Base-by-base conservation (phyloP, 2,797 vertebrate genomes). In the Oreonectes daqikongensis region DNA sequence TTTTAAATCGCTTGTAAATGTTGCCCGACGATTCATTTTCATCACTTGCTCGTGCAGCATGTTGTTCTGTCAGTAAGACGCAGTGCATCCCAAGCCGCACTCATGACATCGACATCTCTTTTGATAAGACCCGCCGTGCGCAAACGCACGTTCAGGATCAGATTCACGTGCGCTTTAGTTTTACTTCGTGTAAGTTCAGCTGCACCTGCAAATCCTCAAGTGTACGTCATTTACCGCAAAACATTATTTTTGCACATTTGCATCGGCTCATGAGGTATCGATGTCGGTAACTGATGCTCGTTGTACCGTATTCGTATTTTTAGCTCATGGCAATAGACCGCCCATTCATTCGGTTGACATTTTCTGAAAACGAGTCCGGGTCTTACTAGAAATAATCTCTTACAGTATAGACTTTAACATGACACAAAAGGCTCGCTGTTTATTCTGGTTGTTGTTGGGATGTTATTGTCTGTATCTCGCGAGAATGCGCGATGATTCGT, bases 281-380 rank as follows among this genome's bases (percentile, higher is more conserved):
- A 46, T 46, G 26, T 32, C 40, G 59, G 28, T 35, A 24, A 40
- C 20, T 42, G 72, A 75, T 44, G 72, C 60, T 66, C 32, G 24
- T 3, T 50, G 48, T 20, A n/a, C 48, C 20, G 30, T 10, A n/a
- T 64, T 40, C 10, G 50, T 57, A 26, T 35, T 63, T 50, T 46
- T 40, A 61, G 53, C 3, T 60, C 17, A 6, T n/a, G n/a, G 52
- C 9, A 38, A 48, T 12, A 28, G 9, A 60, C 53, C 55, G 32
- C 17, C 65, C 55, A 40, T 77, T 69, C 74, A 28, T 52, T 69
- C 38, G 48, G 30, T 69, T 40, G 55, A 61, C 66, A 28, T 69
- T 76, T 40, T 20, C 38, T 20, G 20, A 18, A 22, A 35, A 35
- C 2, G 67, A 35, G 48, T 53, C 50, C 9, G 35, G 20, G 11